These are phyloP conservation scores for Nymphalis c-album DNA, from an alignment of 2,888 invertebrate species.

Conservation along the genomic window DNA sequence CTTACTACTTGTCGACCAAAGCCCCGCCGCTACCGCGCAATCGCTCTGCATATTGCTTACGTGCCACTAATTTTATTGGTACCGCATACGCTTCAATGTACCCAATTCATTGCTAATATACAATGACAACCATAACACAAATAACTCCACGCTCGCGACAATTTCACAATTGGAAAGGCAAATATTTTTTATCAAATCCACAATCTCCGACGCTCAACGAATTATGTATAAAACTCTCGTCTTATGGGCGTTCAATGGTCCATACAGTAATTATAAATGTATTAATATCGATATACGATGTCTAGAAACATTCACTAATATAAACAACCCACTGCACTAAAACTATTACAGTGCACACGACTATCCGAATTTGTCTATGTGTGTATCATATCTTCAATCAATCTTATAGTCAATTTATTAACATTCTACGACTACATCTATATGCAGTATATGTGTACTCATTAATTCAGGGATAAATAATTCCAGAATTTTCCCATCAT, in stretches of 20 bases:
- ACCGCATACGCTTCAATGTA: slow-evolving; percentile 21
- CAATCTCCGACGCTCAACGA: no score
- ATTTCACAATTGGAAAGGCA: background rate
- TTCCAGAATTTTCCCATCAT: slow-evolving; percentile 24
- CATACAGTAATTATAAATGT: no score
- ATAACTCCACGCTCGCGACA: background rate
- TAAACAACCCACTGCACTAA: no score
- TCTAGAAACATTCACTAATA: no score
- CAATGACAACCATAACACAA: background rate
- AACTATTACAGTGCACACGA: no score
- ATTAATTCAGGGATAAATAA: slow-evolving; percentile 16
- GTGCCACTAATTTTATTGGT: slow-evolving; percentile 26
- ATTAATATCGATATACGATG: no score
- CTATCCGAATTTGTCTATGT: no score
- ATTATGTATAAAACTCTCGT: no score
- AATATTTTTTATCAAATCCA: no score
- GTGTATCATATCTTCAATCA: no score
- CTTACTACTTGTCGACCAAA: slow-evolving; percentile 71
- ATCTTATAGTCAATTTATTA: no score
- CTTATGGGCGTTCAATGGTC: no score
- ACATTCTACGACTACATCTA: background rate
- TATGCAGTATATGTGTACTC: background rate
- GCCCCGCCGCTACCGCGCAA: slow-evolving; percentile 49
- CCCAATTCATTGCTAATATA: slow-evolving; percentile 1
- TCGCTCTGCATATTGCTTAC: slow-evolving; percentile 34